Conservation (phyloP, 2,113 vertebrate genomes). For the Delphinapterus leucas region DNA sequence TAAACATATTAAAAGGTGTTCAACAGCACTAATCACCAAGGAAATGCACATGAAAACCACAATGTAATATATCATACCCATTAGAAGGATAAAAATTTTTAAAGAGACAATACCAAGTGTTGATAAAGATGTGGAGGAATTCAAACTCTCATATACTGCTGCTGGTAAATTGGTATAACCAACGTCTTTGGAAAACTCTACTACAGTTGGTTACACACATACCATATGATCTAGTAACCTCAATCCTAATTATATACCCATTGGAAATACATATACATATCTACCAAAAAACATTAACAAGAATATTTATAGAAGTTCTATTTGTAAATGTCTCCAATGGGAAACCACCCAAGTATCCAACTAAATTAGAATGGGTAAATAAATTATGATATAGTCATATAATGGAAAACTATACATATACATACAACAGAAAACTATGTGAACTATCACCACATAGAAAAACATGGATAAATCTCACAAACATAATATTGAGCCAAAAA, state of each 20-base stretch:
- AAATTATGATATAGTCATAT: background rate
- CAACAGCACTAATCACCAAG: background rate
- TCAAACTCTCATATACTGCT: background rate
- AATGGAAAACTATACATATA: background rate
- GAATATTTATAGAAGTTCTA: conserved; percentile 15
- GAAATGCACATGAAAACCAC: background rate
- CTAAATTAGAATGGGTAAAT: conserved; percentile 29
- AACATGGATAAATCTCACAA: background rate
- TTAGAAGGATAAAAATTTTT: too few species aligned
- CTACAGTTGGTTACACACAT: background rate
- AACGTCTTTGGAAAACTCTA: background rate
- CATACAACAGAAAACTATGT: background rate
- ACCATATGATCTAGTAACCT: background rate
- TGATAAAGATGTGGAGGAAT: background rate
- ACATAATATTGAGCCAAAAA: background rate
- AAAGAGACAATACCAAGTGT: too few species aligned
- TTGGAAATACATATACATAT: background rate
- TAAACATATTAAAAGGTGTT: background rate
- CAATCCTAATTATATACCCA: background rate
- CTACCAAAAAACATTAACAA: background rate
- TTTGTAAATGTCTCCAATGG: background rate
- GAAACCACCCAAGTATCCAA: conserved; percentile 4
- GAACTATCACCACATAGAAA: background rate
- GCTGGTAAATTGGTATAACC: background rate
- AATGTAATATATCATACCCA: too few species aligned